Evolutionary conservation across 2,888 invertebrate genomes (phyloP).

Genomic region (Cyrtodaria siliqua): DNA sequence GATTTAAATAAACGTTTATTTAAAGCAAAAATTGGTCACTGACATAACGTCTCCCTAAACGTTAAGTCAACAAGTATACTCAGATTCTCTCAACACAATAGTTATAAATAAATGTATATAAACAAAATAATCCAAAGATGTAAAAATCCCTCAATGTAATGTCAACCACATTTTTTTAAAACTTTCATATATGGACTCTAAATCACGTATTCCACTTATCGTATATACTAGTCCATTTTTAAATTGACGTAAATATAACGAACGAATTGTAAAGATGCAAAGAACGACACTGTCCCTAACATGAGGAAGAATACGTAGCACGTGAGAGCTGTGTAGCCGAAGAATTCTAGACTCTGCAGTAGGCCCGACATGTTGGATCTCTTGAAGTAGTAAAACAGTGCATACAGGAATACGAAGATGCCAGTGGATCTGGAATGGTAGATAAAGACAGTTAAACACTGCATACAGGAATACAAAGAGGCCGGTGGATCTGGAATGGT

Average conservation of each 20-base stretch:
- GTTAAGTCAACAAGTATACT: too few relatives aligned
- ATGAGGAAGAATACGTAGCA: constrained; percentile 87
- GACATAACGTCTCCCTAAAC: too few relatives aligned
- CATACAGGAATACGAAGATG: constrained; percentile 87
- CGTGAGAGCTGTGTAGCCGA: constrained; percentile 86
- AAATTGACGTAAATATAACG: constrained; percentile 87
- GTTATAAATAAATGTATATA: too few relatives aligned
- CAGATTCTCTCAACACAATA: too few relatives aligned
- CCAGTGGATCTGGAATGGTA: constrained; percentile 86
- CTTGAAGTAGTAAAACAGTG: constrained; percentile 87
- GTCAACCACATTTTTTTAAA: too few relatives aligned
- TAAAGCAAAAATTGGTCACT: too few relatives aligned
- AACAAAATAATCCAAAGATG: too few relatives aligned
- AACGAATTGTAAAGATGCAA: constrained; percentile 87
- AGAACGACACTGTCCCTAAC: constrained; percentile 87
- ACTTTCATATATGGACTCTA: too few relatives aligned
- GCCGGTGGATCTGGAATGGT: constrained; percentile 87
- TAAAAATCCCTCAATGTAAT: too few relatives aligned
- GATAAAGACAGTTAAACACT: too few relatives aligned
- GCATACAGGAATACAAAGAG: constrained; percentile 87
- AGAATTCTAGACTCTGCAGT: constrained; percentile 87
- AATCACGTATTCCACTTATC: too few relatives aligned
- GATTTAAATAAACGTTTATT: too few relatives aligned
- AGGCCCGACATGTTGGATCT: constrained; percentile 87
- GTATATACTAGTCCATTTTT: constrained; percentile 87